phyloP scores from a whole-genome alignment of 2,113 vertebrate species.

The Romanogobio albipinnatus region DNA sequence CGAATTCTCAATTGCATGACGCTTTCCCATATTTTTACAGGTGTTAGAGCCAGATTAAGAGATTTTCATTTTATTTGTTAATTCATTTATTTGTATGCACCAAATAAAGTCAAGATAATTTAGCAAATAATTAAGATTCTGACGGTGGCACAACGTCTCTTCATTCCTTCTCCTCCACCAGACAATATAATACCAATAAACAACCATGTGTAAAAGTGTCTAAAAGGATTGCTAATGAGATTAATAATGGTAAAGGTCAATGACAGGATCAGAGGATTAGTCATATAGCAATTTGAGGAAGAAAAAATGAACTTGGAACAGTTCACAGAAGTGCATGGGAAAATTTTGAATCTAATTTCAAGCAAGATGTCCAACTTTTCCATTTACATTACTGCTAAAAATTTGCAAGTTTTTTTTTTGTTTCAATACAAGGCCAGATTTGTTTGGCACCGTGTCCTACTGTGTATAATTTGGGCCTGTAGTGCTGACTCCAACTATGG shows the following conservation, averaged over 20 bases:
- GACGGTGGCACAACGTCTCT: not conserved
- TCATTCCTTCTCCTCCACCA: conserved; percentile 36
- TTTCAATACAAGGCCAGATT: conserved; percentile 4
- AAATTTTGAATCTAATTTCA: conserved; percentile 35
- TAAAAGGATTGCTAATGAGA: conserved; percentile 80
- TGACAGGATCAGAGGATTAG: conserved; percentile 72
- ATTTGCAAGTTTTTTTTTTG: not conserved
- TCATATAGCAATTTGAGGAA: conserved; percentile 68
- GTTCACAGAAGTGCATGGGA: conserved; percentile 19
- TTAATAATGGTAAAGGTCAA: conserved; percentile 74
- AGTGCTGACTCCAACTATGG: conserved; percentile 8
- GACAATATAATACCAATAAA: conserved; percentile 70
- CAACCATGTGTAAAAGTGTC: conserved; percentile 69
- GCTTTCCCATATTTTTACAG: conserved; percentile 48
- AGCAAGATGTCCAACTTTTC: not conserved
- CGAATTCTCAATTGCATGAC: conserved; percentile 40
- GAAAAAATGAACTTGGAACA: conserved; percentile 71
- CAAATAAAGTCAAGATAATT: conserved; percentile 27
- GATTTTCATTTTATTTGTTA: conserved; percentile 28
- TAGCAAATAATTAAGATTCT: conserved; percentile 30
- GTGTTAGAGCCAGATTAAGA: conserved; percentile 50
- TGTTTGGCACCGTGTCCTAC: conserved; percentile 1
- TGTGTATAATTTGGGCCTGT: conserved; percentile 17
- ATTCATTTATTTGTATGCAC: conserved; percentile 36
- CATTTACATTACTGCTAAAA: not conserved